These are phyloP conservation scores for Bombylius major DNA, from an alignment of 2,888 invertebrate genomes.

Conservation along the genomic window DNA sequence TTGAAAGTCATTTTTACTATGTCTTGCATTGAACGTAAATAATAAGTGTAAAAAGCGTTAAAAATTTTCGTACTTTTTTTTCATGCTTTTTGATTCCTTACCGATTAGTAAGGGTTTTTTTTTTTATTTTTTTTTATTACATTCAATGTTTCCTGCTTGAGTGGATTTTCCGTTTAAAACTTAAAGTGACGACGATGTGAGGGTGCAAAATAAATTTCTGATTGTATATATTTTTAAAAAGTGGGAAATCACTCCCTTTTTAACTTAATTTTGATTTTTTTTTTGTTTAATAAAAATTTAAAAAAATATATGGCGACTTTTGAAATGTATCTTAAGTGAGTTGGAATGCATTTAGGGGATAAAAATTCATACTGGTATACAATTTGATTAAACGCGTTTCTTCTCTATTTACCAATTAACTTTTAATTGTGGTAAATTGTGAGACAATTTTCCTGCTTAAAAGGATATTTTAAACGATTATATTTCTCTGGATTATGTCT, in stretches of 20 bases:
- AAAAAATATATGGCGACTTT: too few species aligned
- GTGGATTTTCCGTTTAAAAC: neutral
- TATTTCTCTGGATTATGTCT: too few species aligned
- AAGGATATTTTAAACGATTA: too few species aligned
- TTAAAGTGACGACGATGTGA: neutral
- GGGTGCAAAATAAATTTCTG: neutral
- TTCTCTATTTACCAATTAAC: slow-evolving; percentile 7
- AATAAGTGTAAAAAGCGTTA: too few species aligned
- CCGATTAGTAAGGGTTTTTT: slow-evolving; percentile 5
- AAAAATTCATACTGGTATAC: neutral
- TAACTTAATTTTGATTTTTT: neutral
- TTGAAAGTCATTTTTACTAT: too few species aligned
- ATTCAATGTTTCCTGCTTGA: neutral
- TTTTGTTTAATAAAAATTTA: too few species aligned
- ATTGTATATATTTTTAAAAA: neutral
- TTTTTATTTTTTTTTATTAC: neutral
- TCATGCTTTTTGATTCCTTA: neutral
- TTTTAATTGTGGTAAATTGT: slow-evolving; percentile 6
- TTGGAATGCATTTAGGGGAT: too few species aligned
- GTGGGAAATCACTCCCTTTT: neutral
- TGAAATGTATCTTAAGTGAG: too few species aligned
- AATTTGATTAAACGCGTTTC: neutral
- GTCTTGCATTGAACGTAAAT: too few species aligned
- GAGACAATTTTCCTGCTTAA: neutral
- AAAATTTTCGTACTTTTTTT: too few species aligned